Base-by-base conservation (phyloP, 2,888 invertebrate genomes). In the Athalia rosae region DNA sequence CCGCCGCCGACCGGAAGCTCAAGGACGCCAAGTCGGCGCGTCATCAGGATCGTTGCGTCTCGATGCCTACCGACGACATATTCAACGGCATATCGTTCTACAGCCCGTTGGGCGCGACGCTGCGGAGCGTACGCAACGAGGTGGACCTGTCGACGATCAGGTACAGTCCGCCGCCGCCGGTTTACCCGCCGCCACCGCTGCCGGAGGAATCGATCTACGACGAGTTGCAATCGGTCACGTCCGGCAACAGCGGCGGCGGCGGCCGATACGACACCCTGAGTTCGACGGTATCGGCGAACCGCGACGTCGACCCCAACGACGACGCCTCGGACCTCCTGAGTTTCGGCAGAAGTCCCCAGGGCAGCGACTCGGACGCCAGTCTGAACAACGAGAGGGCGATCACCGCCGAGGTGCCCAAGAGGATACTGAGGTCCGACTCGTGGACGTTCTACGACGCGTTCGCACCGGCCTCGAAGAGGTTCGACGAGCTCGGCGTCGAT, bases 1-100 rank as follows among this genome's bases (percentile, higher is more conserved):
- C 62, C 59, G 79, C 78, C 66, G 41, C 78, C 2, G 79, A 76
- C 15, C 82, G 80, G 47, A 83, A 82, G 13, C 64, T 76, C 3
- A 83, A 85, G 11, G 82, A 84, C 11, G 78, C 81, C 0, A 77
- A 77, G 4, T 82, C 87, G 89, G 91, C 89, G 7, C 87, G 89
- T 13, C 82, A 87, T 13, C 82, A 87, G 47, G 91, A 91, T 56
- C 90, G 92, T 79, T 92, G 92, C 86, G 91, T 91, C 0, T 93
- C 93, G 0, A 90, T 93, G 91, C 93, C 93, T 8, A 90, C 88
- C 28, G 92, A 93, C 83, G 91, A 92, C 5, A 91, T 87, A 9
- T 95, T 95, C 90, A 93, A 92, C 83, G 92, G 92, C 63, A 93
- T 94, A 79, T 92, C 92, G 80, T 94, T 94, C 84, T 92, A 93